Evolutionary conservation across 2,888 invertebrate genomes (phyloP).

Genomic region (Tiphia femorata): DNA sequence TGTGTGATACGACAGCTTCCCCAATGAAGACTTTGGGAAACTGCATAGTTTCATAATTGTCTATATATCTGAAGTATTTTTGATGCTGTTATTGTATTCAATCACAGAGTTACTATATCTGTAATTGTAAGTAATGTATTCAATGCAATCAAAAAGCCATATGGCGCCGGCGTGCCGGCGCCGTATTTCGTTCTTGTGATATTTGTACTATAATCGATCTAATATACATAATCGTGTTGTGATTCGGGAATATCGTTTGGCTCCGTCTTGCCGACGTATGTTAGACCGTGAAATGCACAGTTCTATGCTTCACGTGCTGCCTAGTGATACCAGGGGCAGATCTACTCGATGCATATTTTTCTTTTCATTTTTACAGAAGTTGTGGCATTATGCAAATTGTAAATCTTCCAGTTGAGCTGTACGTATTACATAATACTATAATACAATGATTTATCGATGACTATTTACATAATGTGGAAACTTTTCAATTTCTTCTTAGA

Average conservation of each 20-base stretch:
- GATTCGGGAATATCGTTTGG: too few species aligned
- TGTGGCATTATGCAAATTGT: background rate
- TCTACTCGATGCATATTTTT: too few species aligned
- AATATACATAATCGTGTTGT: constrained; percentile 18
- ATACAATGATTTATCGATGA: background rate
- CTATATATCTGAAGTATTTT: constrained; percentile 40
- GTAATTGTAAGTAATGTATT: constrained; percentile 25
- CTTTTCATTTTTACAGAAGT: background rate
- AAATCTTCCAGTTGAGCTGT: background rate
- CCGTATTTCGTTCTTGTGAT: constrained; percentile 21
- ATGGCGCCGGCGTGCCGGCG: constrained; percentile 1
- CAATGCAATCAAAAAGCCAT: constrained; percentile 20
- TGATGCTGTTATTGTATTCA: constrained; percentile 40
- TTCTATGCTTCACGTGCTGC: too few species aligned
- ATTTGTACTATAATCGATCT: constrained; percentile 16
- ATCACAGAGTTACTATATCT: constrained; percentile 30
- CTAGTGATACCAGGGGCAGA: too few species aligned
- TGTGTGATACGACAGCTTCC: constrained; percentile 33
- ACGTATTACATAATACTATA: background rate
- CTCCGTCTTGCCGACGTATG: too few species aligned
- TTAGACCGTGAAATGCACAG: background rate
- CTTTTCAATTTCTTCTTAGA: too few species aligned
- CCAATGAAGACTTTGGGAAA: constrained; percentile 9
- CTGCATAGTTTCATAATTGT: constrained; percentile 19
- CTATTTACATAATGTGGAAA: background rate